Conservation (phyloP, 2,888 invertebrate genomes). For the Rambutsinella grinnellia region DNA sequence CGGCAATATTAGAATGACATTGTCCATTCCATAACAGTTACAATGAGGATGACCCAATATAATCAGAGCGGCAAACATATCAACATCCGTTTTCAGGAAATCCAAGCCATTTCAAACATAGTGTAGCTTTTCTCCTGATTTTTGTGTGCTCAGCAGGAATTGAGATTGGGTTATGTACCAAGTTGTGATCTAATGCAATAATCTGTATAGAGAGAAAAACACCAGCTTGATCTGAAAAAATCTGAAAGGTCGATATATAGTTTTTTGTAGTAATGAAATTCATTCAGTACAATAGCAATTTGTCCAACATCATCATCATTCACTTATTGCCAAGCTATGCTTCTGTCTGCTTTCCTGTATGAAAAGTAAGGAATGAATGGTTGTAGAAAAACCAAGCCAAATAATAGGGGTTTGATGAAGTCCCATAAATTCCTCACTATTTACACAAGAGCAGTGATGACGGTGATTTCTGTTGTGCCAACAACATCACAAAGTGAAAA, state of each 20-base stretch:
- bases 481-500: not conserved
- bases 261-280: slow-evolving; percentile 42
- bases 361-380: not conserved
- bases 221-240: too few species aligned
- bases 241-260: too few species aligned
- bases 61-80: too few species aligned
- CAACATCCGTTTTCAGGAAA: too few species aligned
- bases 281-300: slow-evolving; percentile 44
- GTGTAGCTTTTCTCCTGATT: too few species aligned
- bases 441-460: too few species aligned
- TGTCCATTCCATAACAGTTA: too few species aligned
- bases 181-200: slow-evolving; percentile 31
- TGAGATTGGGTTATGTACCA: slow-evolving; percentile 16
- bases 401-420: slow-evolving; percentile 59
- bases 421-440: slow-evolving; percentile 52
- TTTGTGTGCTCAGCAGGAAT: slow-evolving; percentile 16
- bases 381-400: slow-evolving; percentile 34
- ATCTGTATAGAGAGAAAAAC: slow-evolving; percentile 33
- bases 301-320: slow-evolving; percentile 13
- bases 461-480: too few species aligned
- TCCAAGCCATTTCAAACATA: too few species aligned
- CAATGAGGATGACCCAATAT: too few species aligned
- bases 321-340: not conserved
- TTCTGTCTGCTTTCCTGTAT: not conserved
- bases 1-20: too few species aligned